Base-by-base conservation (phyloP, 2,888 invertebrate genomes). In the Adelphocoris suturalis region DNA sequence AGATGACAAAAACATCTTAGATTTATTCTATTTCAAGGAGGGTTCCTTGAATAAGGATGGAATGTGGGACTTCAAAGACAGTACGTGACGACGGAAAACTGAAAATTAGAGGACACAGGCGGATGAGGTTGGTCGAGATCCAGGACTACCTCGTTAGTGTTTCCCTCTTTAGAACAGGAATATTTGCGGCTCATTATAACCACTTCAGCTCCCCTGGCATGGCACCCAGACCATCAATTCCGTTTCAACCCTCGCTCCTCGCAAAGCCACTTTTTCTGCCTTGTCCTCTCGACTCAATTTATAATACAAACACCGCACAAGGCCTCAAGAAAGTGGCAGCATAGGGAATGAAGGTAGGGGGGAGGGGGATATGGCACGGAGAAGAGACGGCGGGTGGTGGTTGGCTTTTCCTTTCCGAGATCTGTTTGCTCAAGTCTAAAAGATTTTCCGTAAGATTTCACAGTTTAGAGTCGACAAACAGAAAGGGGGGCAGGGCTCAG, bases 371-470 rank as follows among this genome's bases (percentile, higher is more conserved):
- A 76, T 14, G 76, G 23, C 28, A 27, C 27, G 16, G 76, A 3
- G 78, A 28, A 47, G 47, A 46, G 11, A 80, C 13, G 16, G 46
- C 4, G n/a, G 78, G 78, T 19, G 78, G 7, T 28, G 19, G 68
- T 68, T 19, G 78, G 78, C 78, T 80, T 46, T 46, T 80, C 47
- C 47, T 16, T 80, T 46, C 46, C 46, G n/a, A 28, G 14, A 80
- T 52, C 52, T 52, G 82, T 82, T 82, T 82, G 55, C 23, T 52
- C 27, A 52, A 82, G 52, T 47, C 82, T 47, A 82, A 82, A 52
- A 82, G 82, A 82, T 82, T 82, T 82, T 82, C 82, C 82, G 19
- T 82, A 16, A 82, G 82, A 82, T 82, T 82, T 82, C 55, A 82
- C 82, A 82, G 19, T 82, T 82, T 82, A 82, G 82, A 48, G 52